Base-by-base conservation (phyloP, 1,140 invertebrate genomes). In the Leptopilina clavipes region DNA sequence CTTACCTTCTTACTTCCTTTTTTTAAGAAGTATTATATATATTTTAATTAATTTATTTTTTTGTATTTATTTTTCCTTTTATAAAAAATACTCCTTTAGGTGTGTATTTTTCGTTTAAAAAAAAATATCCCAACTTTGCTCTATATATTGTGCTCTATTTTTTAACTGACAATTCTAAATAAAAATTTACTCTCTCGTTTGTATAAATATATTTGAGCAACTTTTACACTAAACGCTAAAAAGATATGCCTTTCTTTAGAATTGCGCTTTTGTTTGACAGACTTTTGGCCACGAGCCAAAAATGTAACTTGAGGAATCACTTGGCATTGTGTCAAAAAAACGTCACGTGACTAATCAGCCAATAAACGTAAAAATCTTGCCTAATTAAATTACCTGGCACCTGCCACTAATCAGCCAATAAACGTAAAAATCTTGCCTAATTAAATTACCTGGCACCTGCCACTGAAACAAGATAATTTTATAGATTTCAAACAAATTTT, bases 301-400 rank as follows among this genome's bases (percentile, higher is more conserved):
- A 52, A n/a, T n/a, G 48, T 52, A 52, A 52, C 48, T 52, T 52
- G 48, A 52, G 14, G 48, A 52, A 52, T 52, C n/a, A 52, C 48
- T 52, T 52, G 48, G 48, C 48, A 3, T 52, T 17, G 48, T 17
- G 48, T 52, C 48, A 52, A 52, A 48, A 40, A 52, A 52, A 52
- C n/a, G 48, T 52, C 48, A 52, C 48, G 48, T 52, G 48, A 52
- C 48, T 52, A 52, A 52, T 52, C 48, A 52, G 14, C 48, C 48
- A 52, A 52, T 52, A 52, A 52, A 52, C 14, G 17, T 52, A 52
- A 52, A 52, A 52, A 52, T 52, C 48, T 52, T n/a, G 48, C 48
- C 8, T 52, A 52, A 52, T 52, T n/a, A 52, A 52, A 52, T 52
- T 52, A 52, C 14, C 48, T 40, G 37, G 37, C 37, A 40, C 8